Evolutionary conservation across 2,888 invertebrate species (phyloP), one percentile per base, ranked within the genome.

Genomic region (Agrilus mali): DNA sequence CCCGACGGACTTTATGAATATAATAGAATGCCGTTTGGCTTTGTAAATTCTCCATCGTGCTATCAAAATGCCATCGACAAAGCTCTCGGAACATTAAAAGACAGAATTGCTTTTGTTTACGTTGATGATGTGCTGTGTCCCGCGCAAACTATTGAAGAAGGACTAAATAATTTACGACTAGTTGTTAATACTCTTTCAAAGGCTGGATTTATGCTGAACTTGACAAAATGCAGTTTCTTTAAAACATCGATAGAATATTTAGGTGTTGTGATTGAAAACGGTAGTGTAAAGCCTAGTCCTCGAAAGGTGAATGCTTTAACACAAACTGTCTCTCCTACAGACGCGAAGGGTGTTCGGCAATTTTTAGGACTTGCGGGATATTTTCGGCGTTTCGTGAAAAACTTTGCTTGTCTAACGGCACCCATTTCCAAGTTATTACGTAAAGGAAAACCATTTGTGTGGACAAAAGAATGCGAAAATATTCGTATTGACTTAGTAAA

Each of bases 51-150:
- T 7, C 49, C 47, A 15, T 35, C 45, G 32, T 33, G 45, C n/a
- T 49, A 49, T 42, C 56, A 56, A 40, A 43, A 53, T 7, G 46
- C 55, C 33, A 55, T 60, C 36, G 47, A 41, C 14, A 36, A 44
- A 37, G 40, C 38, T 31, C 15, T 44, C 36, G 40, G 40, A n/a
- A 13, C 36, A 10, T 31, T 40, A 13, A 34, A 31, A 20, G 33
- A 45, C 5, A 15, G 17, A 8, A 20, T 42, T 27, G 43, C 43
- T 4, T 31, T 45, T 8, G 41, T 41, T 1, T 50, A 54, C 33
- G 16, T 52, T 14, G 48, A 54, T 10, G 52, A 52, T 40, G 44
- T 53, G 10, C 12, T 53, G 16, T 37, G 53, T 7, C 47, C 49
- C 7, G 40, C 48, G 10, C 36, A 43, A 43, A 43, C 45, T n/a